Conservation (phyloP, 2,888 invertebrate species). For the Netelia melanura region DNA sequence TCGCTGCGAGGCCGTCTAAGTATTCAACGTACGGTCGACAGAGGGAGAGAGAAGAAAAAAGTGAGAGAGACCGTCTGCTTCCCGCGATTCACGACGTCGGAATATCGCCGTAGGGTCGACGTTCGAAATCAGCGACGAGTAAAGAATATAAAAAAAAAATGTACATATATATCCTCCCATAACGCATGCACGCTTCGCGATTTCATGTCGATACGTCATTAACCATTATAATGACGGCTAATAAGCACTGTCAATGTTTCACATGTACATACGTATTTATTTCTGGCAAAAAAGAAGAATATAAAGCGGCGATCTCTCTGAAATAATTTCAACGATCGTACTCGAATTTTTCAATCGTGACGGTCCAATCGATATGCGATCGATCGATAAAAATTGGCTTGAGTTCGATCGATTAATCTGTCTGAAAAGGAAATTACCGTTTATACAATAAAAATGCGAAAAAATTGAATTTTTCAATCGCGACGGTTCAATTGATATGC, state of each 20-base stretch:
- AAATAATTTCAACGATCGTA: too few species aligned
- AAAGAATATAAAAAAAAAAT: not conserved
- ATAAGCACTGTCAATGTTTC: not conserved
- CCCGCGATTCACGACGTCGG: conserved; percentile 18
- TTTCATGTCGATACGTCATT: conserved; percentile 1
- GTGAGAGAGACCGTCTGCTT: conserved; percentile 3
- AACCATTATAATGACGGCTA: not conserved
- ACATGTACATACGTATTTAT: not conserved
- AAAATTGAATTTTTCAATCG: too few species aligned
- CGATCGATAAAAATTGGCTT: too few species aligned
- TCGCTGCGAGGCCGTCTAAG: conserved; percentile 69
- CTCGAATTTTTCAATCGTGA: too few species aligned
- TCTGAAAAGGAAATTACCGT: too few species aligned
- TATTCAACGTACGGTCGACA: conserved; percentile 31
- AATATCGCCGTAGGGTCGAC: conserved; percentile 39
- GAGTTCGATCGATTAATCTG: too few species aligned
- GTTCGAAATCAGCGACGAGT: conserved; percentile 11
- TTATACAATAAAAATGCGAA: too few species aligned
- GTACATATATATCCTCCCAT: not conserved
- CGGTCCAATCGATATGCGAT: too few species aligned
- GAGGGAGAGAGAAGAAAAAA: too few species aligned
- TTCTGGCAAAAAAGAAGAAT: not conserved
- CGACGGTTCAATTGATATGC: too few species aligned
- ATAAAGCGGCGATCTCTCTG: too few species aligned
- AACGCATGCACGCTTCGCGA: not conserved